A percentile compares a stretch with the other conserved stretches of the same genome.
Conservation (phyloP, 2,113 vertebrate genomes). For the Eleginops maclovinus region DNA sequence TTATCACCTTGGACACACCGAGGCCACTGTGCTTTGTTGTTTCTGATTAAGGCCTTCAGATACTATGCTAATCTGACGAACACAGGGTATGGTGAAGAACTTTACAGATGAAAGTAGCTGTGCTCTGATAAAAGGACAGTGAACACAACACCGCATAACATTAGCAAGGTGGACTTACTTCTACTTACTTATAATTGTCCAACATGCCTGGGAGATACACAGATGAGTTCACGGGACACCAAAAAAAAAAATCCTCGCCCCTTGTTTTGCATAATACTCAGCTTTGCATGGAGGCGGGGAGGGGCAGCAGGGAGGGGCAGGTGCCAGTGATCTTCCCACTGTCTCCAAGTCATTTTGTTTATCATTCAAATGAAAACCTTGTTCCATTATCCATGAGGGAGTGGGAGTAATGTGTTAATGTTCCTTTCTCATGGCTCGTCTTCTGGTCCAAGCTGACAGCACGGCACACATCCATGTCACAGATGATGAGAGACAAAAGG, state of each 20-base stretch:
- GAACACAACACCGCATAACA: conserved; percentile 71
- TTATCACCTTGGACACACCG: conserved; percentile 57
- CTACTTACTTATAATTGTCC: conserved; percentile 81
- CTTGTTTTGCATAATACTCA: conserved; percentile 82
- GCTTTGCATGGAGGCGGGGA: conserved; percentile 54
- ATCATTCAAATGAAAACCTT: conserved; percentile 85
- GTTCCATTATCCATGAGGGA: conserved; percentile 87
- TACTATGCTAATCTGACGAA: conserved; percentile 78
- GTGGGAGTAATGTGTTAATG: conserved; percentile 79
- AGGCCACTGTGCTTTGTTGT: conserved; percentile 52
- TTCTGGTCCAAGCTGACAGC: conserved; percentile 75
- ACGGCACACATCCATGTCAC: conserved; percentile 49
- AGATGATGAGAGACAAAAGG: conserved; percentile 72
- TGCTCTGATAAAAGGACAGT: conserved; percentile 67
- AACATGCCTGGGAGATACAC: conserved; percentile 83
- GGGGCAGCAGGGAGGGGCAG: conserved; percentile 51
- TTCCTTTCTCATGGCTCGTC: conserved; percentile 64
- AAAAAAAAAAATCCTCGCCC: conserved; percentile 47
- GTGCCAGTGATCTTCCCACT: conserved; percentile 74
- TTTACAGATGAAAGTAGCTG: conserved; percentile 78
- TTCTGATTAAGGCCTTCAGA: conserved; percentile 73
- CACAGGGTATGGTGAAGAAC: conserved; percentile 57
- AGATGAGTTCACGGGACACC: conserved; percentile 69
- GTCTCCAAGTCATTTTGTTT: conserved; percentile 86
- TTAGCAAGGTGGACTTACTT: conserved; percentile 73